Percentiles rank a stretch among this genome's conserved stretches.
Conservation (phyloP, 1,140 invertebrate genomes). For the Colletes gigas region DNA sequence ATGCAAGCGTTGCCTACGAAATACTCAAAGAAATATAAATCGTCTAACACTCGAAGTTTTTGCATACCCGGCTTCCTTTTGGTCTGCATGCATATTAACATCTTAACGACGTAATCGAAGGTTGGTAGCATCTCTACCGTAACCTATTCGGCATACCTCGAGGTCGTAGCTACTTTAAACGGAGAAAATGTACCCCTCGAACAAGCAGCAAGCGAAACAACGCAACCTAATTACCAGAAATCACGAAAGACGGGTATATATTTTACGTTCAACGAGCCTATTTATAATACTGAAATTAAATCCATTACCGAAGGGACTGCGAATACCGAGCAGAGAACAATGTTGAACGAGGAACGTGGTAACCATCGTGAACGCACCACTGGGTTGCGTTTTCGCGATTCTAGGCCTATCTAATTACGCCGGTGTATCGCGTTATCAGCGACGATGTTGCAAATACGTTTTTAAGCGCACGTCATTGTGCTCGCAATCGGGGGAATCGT, state of each 20-base stretch:
- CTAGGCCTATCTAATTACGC: slow-evolving; percentile 12
- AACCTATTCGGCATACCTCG: too few species aligned
- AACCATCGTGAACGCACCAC: not conserved
- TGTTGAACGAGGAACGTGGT: not conserved
- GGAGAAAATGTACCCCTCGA: too few species aligned
- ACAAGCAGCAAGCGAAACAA: not conserved
- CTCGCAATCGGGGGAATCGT: too few species aligned
- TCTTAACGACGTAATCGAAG: too few species aligned
- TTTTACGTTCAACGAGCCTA: slow-evolving; percentile 1
- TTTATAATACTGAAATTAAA: not conserved
- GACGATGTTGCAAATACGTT: slow-evolving; percentile 16
- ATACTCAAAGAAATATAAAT: too few species aligned
- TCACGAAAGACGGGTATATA: not conserved
- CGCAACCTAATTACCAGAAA: not conserved
- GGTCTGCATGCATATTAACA: too few species aligned
- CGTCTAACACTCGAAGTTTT: too few species aligned
- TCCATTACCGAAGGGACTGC: not conserved
- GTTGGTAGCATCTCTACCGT: too few species aligned
- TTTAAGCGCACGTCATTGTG: not conserved
- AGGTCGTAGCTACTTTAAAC: not conserved
- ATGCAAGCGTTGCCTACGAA: too few species aligned
- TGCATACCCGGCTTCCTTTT: too few species aligned
- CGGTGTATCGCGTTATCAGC: not conserved
- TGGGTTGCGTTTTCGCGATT: slow-evolving; percentile 1
- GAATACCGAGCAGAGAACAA: not conserved